phyloP scores from a whole-genome alignment of 2,888 invertebrate genomes.

The Liodrosophila aerea region DNA sequence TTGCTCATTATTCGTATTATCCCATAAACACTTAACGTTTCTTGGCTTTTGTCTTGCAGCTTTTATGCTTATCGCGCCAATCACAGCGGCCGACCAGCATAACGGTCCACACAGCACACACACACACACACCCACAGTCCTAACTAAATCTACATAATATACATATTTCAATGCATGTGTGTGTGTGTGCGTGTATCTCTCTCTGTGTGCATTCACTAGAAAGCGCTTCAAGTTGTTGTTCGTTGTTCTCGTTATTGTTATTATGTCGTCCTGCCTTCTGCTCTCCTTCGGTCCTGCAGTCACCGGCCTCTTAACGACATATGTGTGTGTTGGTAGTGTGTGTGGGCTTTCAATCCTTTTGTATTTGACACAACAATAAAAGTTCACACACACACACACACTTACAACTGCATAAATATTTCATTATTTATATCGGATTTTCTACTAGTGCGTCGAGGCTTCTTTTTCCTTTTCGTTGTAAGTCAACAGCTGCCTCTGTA shows the following conservation, averaged over 20 bases:
- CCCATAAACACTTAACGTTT: constrained; percentile 74
- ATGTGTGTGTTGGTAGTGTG: constrained; percentile 26
- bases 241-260: constrained; percentile 66
- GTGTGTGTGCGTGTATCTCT: constrained; percentile 21
- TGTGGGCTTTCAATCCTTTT: constrained; percentile 60
- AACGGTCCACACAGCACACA: constrained; percentile 12
- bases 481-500: constrained; percentile 50
- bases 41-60: constrained; percentile 54
- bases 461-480: constrained; percentile 24
- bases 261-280: constrained; percentile 41
- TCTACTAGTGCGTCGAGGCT: constrained; percentile 35
- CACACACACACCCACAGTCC: too few species aligned
- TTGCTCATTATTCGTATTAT: constrained; percentile 44
- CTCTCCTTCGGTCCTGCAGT: too few species aligned
- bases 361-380: constrained; percentile 65
- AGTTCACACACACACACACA: constrained; percentile 7
- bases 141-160: constrained; percentile 44
- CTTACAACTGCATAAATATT: constrained; percentile 60
- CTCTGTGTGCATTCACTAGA: constrained; percentile 42
- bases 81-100: constrained; percentile 43
- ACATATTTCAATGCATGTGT: background rate
- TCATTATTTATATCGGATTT: constrained; percentile 72
- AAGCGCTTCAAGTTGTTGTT: constrained; percentile 59
- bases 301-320: too few species aligned
- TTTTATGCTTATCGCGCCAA: constrained; percentile 67